Percentiles rank a stretch among this genome's conserved stretches.
These are phyloP conservation scores for Parambassis ranga DNA, from an alignment of 2,797 vertebrate genomes.

Conservation along the genomic window DNA sequence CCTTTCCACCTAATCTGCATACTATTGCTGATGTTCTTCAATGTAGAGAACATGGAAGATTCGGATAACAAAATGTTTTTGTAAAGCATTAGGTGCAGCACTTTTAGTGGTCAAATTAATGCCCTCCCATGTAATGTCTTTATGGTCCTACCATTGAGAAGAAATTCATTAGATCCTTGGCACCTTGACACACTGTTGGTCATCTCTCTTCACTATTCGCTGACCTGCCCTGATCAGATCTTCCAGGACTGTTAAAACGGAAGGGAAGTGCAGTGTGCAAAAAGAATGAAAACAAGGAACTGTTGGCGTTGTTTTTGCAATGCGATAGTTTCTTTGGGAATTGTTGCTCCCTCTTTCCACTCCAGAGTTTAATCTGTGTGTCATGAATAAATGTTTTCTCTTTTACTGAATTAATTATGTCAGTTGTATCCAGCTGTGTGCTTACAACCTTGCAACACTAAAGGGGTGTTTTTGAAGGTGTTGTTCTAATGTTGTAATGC, in stretches of 20 bases:
- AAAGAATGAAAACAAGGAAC: background rate
- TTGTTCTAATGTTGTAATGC: too few species aligned
- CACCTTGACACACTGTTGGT: background rate
- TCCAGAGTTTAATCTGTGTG: slow-evolving; percentile 17
- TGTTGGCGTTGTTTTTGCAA: slow-evolving; percentile 16
- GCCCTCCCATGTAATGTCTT: too few species aligned
- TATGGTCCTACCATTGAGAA: background rate
- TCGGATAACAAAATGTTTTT: background rate
- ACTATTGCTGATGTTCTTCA: background rate
- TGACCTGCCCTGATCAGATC: background rate
- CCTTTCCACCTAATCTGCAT: background rate
- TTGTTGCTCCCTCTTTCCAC: slow-evolving; percentile 5
- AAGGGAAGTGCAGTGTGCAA: background rate
- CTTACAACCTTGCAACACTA: slow-evolving; percentile 6
- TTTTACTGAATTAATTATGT: slow-evolving; percentile 25
- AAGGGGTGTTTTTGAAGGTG: background rate
- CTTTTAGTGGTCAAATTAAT: too few species aligned
- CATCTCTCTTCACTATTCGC: slow-evolving; percentile 4
- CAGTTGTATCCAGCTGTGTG: slow-evolving; percentile 20
- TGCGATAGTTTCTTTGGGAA: background rate
- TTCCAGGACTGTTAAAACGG: background rate
- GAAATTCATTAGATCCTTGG: background rate
- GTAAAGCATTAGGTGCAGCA: too few species aligned
- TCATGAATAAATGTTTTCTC: slow-evolving; percentile 22
- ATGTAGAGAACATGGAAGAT: background rate